Evolutionary conservation across 1,140 invertebrate species (phyloP).

Genomic region (Cydia splendana): DNA sequence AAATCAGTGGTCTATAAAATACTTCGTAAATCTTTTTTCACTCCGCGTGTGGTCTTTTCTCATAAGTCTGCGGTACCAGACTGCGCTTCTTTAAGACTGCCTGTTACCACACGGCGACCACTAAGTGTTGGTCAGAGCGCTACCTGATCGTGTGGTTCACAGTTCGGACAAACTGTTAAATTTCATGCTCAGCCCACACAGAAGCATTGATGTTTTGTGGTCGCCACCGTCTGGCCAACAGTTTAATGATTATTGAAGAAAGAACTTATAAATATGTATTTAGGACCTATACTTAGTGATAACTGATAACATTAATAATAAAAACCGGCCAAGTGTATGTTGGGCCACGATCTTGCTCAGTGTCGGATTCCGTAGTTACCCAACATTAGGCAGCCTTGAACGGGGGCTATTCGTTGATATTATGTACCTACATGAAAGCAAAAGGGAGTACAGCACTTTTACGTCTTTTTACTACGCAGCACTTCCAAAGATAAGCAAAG

Average conservation of each 20-base stretch:
- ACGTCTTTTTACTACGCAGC: neutral
- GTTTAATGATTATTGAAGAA: neutral
- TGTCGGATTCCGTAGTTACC: too few species aligned
- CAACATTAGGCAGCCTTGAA: too few species aligned
- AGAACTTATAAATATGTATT: neutral
- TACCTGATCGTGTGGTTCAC: neutral
- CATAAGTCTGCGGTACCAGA: neutral
- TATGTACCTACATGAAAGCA: too few species aligned
- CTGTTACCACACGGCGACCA: constrained; percentile 2
- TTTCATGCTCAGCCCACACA: constrained; percentile 9
- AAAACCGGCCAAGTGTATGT: too few species aligned
- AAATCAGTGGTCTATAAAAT: neutral
- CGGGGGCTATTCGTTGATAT: too few species aligned
- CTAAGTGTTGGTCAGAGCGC: neutral
- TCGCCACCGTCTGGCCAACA: neutral
- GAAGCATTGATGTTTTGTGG: constrained; percentile 12
- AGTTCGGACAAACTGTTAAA: constrained; percentile 20
- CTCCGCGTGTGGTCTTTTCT: constrained; percentile 7
- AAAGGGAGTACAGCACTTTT: too few species aligned
- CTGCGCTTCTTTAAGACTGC: neutral
- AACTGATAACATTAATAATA: too few species aligned
- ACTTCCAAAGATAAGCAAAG: neutral
- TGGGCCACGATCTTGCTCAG: too few species aligned
- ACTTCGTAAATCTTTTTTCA: neutral
- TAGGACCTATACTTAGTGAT: too few species aligned